phyloP scores from a whole-genome alignment of 2,113 vertebrate species.

The Hypomesus transpacificus region DNA sequence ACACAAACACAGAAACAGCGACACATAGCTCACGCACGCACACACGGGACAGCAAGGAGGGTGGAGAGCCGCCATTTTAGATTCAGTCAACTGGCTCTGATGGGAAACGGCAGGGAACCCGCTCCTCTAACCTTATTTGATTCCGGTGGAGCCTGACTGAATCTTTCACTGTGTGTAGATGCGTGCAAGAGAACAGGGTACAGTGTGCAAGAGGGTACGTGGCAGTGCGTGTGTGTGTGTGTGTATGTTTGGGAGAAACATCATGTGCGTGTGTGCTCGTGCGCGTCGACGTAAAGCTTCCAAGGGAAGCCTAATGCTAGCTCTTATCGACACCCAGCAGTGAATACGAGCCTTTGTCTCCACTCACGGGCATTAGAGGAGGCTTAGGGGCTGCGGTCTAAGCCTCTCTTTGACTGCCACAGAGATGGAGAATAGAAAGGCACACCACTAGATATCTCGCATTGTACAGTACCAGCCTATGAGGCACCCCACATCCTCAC shows the following conservation, averaged over 20 bases:
- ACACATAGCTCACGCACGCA: not conserved
- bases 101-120: conserved; percentile 51
- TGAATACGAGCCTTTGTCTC: conserved; percentile 70
- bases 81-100: conserved; percentile 45
- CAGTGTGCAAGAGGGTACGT: not conserved
- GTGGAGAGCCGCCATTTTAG: conserved; percentile 13
- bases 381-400: conserved; percentile 47
- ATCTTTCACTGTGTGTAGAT: conserved; percentile 23
- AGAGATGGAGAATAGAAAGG: conserved; percentile 1
- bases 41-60: conserved; percentile 12
- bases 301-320: conserved; percentile 68
- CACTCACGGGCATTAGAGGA: conserved; percentile 61
- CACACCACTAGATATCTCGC: not conserved
- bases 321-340: conserved; percentile 70
- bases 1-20: not conserved
- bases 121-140: conserved; percentile 49
- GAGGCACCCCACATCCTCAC: too few species aligned
- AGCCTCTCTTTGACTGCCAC: conserved; percentile 58
- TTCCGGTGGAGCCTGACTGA: conserved; percentile 34
- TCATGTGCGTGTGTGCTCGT: not conserved
- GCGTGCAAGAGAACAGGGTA: not conserved
- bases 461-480: too few species aligned
- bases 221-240: not conserved
- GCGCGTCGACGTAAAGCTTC: conserved; percentile 52
- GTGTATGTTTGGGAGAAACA: not conserved